These are phyloP conservation scores for Gortyna flavago DNA, from an alignment of 2,888 invertebrate species.

Conservation along the genomic window DNA sequence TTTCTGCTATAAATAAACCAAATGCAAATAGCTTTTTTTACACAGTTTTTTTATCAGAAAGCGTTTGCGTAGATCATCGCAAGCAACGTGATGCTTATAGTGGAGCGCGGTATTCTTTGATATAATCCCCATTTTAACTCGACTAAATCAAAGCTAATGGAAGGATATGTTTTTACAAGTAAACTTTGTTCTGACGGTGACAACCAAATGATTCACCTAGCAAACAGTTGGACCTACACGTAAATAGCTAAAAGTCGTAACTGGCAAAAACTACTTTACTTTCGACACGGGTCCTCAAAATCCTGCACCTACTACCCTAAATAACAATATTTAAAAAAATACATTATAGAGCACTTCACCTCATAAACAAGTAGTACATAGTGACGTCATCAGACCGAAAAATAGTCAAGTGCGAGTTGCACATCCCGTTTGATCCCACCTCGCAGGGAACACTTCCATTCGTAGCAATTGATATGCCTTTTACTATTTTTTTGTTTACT, in stretches of 20 bases:
- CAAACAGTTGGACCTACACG: neutral
- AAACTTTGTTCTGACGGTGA: neutral
- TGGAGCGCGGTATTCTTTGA: neutral
- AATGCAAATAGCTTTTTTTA: neutral
- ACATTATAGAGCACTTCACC: neutral
- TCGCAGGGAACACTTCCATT: neutral
- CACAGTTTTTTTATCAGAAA: neutral
- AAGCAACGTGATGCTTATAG: too few relatives aligned
- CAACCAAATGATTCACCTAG: neutral
- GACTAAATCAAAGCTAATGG: neutral
- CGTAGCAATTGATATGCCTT: neutral
- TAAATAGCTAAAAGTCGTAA: neutral
- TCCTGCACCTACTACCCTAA: neutral
- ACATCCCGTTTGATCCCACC: neutral
- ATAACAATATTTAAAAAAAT: neutral
- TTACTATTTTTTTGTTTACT: neutral
- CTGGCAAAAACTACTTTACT: neutral
- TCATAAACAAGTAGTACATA: neutral
- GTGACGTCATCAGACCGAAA: neutral
- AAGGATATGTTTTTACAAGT: neutral
- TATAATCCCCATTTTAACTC: neutral
- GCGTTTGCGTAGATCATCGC: neutral
- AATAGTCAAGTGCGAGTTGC: slow-evolving; percentile 11
- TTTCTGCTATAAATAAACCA: neutral
- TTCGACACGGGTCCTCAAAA: neutral